Evolutionary conservation across 2,888 invertebrate species (phyloP).

Genomic region (Oxycera nigricornis): DNA sequence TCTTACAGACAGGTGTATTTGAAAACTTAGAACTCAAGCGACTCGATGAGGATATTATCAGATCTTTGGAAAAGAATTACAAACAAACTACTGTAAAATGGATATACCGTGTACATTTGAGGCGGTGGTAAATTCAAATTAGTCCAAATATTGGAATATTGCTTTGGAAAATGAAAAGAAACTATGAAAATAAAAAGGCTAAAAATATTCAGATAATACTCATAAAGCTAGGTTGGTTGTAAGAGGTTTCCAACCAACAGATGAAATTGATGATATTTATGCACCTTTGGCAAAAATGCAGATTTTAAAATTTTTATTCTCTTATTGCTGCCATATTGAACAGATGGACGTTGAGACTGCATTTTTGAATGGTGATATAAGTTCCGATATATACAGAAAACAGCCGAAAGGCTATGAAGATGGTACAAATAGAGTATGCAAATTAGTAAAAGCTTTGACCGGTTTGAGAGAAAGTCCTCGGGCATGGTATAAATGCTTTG

Average conservation of each 20-base stretch:
- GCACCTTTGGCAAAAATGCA: constrained; percentile 48
- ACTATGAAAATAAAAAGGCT: too few relatives aligned
- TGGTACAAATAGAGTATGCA: constrained; percentile 51
- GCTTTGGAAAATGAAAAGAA: too few relatives aligned
- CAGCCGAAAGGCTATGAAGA: constrained; percentile 52
- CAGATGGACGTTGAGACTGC: constrained; percentile 49
- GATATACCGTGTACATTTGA: too few relatives aligned
- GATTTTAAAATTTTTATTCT: constrained; percentile 52
- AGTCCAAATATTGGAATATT: too few relatives aligned
- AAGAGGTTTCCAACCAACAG: constrained; percentile 43
- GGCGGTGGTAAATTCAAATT: too few relatives aligned
- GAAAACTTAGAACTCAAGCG: too few relatives aligned
- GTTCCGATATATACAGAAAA: constrained; percentile 48
- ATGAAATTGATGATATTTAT: constrained; percentile 41
- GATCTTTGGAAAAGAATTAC: too few relatives aligned
- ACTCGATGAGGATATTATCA: too few relatives aligned
- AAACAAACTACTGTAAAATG: too few relatives aligned
- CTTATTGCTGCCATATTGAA: constrained; percentile 48
- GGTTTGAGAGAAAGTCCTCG: constrained; percentile 44
- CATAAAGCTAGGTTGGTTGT: constrained; percentile 47
- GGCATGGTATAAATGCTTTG: constrained; percentile 15
- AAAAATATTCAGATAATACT: too few relatives aligned
- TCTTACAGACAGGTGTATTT: too few relatives aligned
- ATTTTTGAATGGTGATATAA: constrained; percentile 49
- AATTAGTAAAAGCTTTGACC: constrained; percentile 50